phyloP scores from a whole-genome alignment of 2,888 invertebrate species.

The Brassicogethes aeneus region DNA sequence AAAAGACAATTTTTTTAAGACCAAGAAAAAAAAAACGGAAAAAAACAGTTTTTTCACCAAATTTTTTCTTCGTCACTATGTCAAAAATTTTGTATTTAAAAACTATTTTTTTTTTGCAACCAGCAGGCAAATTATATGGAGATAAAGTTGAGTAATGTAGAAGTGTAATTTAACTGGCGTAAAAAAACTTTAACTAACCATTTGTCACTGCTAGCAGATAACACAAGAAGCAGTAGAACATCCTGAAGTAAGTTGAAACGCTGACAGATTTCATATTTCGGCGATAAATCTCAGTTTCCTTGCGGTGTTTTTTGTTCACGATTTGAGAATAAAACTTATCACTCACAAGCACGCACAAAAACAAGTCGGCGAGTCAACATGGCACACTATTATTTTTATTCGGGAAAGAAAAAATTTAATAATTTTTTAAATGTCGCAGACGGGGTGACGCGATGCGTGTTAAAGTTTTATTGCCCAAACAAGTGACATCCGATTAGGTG shows the following conservation, averaged over 20 bases:
- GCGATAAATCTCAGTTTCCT: not conserved
- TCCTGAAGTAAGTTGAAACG: not conserved
- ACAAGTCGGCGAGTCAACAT: not conserved
- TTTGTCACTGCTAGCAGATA: not conserved
- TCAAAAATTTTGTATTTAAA: too few species aligned
- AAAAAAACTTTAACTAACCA: not conserved
- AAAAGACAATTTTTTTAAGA: too few species aligned
- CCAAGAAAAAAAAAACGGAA: too few species aligned
- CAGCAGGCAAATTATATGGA: too few species aligned
- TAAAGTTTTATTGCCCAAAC: slow-evolving; percentile 8
- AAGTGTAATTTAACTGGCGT: too few species aligned
- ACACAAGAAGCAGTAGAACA: not conserved
- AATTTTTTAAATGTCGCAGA: slow-evolving; percentile 1
- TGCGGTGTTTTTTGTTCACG: too few species aligned
- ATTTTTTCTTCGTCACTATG: too few species aligned
- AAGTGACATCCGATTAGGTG: slow-evolving; percentile 15
- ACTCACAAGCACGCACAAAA: slow-evolving; percentile 4
- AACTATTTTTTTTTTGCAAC: too few species aligned
- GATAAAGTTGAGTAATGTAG: too few species aligned
- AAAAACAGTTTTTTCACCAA: too few species aligned
- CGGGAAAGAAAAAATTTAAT: not conserved
- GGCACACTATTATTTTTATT: not conserved
- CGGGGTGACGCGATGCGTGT: slow-evolving; percentile 2
- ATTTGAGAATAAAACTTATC: too few species aligned
- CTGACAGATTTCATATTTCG: not conserved